Evolutionary conservation across 2,113 vertebrate genomes (phyloP).

Genomic region (Coturnix japonica): DNA sequence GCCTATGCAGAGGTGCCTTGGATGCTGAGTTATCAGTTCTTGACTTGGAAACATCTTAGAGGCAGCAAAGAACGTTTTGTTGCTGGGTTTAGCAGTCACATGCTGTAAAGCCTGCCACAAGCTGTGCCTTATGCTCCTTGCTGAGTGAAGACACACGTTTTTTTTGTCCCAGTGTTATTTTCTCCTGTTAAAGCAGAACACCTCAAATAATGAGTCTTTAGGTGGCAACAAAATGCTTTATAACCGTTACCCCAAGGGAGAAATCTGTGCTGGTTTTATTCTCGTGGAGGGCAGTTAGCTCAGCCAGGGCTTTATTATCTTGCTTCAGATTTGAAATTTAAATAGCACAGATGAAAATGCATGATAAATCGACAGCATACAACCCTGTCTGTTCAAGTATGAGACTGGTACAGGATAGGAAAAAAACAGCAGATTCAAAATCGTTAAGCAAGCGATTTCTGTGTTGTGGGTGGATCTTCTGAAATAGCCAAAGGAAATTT

Average conservation of each 20-base stretch:
- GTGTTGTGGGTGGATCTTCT: background rate
- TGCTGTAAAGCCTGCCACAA: background rate
- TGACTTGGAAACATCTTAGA: background rate
- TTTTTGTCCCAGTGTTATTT: background rate
- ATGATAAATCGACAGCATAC: background rate
- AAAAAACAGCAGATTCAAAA: background rate
- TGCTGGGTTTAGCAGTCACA: background rate
- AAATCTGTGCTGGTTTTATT: background rate
- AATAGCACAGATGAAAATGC: background rate
- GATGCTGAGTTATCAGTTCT: background rate
- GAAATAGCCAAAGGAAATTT: background rate
- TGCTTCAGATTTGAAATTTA: background rate
- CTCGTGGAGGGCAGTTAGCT: background rate
- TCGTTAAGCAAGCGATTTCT: background rate
- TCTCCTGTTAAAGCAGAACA: background rate
- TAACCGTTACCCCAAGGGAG: background rate
- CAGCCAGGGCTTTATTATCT: background rate
- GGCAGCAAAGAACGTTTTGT: background rate
- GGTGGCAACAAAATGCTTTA: background rate
- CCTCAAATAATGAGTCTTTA: background rate
- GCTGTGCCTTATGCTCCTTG: background rate
- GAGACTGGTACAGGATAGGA: background rate
- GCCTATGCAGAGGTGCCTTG: background rate
- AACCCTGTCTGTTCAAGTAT: background rate
- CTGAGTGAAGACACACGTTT: background rate